phyloP scores from a whole-genome alignment of 2,113 vertebrate species.

The Plotosus lineatus region DNA sequence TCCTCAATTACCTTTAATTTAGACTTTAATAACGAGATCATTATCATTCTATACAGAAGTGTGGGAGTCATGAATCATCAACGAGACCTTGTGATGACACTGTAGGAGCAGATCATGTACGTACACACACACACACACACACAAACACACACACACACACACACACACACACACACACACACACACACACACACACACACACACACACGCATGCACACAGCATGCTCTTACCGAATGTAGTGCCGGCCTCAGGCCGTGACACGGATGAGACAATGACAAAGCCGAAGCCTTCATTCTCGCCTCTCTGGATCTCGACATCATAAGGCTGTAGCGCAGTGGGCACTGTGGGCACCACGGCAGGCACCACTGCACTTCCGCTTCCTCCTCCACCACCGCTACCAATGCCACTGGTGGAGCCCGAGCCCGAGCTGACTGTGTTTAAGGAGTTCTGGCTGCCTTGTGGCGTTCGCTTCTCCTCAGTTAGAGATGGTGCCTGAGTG shows the following conservation, averaged over 20 bases:
- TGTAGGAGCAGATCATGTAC: not conserved
- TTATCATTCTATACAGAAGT: constrained; percentile 33
- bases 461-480: constrained; percentile 92
- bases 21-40: constrained; percentile 1
- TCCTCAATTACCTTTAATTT: constrained; percentile 15
- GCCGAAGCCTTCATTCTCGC: constrained; percentile 94
- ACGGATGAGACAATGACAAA: constrained; percentile 98
- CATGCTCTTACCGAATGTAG: constrained; percentile 86
- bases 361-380: constrained; percentile 81
- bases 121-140: not conserved
- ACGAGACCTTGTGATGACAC: constrained; percentile 27
- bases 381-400: constrained; percentile 85
- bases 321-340: constrained; percentile 84
- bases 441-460: constrained; percentile 98
- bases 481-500: constrained; percentile 91
- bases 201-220: not conserved
- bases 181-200: not conserved
- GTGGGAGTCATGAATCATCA: not conserved
- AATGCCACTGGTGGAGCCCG: constrained; percentile 93
- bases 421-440: constrained; percentile 95
- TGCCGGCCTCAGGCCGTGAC: constrained; percentile 89
- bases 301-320: constrained; percentile 92
- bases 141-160: not conserved
- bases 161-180: not conserved
- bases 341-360: constrained; percentile 73